Evolutionary conservation across 2,888 invertebrate species (phyloP).

Genomic region (Synergus japonicus): DNA sequence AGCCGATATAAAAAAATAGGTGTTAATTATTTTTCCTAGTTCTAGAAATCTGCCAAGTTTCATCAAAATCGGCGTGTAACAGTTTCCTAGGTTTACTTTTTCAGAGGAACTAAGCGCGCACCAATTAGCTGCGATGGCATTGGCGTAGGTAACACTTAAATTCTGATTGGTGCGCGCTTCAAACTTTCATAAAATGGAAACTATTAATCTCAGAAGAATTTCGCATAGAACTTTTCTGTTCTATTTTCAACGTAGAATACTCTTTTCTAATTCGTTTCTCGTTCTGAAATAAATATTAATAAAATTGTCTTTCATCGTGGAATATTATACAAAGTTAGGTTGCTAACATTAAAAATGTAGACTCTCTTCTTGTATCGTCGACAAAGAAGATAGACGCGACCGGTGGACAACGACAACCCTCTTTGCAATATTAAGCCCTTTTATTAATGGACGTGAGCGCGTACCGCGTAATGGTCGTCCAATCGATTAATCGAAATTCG

Average conservation of each 20-base stretch:
- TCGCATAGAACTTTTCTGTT: neutral
- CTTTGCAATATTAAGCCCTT: conserved; percentile 74
- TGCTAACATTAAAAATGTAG: neutral
- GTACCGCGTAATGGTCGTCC: conserved; percentile 65
- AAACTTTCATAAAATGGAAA: neutral
- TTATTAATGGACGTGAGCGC: conserved; percentile 71
- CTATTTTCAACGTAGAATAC: neutral
- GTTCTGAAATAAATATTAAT: neutral
- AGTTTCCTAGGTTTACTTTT: too few species aligned
- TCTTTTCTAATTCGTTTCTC: neutral
- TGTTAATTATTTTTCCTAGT: too few species aligned
- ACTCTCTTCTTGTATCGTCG: neutral
- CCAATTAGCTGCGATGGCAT: neutral
- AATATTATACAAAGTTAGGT: neutral
- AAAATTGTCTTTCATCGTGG: neutral
- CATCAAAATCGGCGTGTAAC: too few species aligned
- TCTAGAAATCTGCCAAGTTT: too few species aligned
- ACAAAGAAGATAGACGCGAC: conserved; percentile 52
- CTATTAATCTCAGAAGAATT: neutral
- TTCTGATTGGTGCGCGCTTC: neutral
- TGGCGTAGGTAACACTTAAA: neutral
- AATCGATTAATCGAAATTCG: conserved; percentile 77
- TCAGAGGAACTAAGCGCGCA: neutral
- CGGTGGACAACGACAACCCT: conserved; percentile 56
- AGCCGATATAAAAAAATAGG: too few species aligned